Conservation (phyloP, 1,140 invertebrate genomes). For the Macrobrachium rosenbergii region DNA sequence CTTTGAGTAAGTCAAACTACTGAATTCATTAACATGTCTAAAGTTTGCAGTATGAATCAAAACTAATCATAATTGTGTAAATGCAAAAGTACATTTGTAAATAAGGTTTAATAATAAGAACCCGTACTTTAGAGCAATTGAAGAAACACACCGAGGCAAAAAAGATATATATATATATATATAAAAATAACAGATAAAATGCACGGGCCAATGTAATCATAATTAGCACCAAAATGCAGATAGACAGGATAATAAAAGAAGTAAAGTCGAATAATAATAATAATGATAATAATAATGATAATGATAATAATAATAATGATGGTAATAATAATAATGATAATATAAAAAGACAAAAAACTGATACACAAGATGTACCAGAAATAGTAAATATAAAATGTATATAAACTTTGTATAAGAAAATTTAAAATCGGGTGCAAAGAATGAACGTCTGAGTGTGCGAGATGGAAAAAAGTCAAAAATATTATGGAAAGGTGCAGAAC, state of each 20-base stretch:
- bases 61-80: constrained; percentile 55
- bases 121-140: constrained; percentile 62
- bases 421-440: constrained; percentile 59
- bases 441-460: constrained; percentile 61
- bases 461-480: constrained; percentile 59
- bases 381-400: constrained; percentile 56
- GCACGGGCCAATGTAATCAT: constrained; percentile 62
- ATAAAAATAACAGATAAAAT: constrained; percentile 61
- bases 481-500: constrained; percentile 64
- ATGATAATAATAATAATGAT: constrained; percentile 22
- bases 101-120: constrained; percentile 49
- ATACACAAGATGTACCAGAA: constrained; percentile 64
- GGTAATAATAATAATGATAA: constrained; percentile 51
- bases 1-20: constrained; percentile 31
- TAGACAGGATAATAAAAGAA: constrained; percentile 59
- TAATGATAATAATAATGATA: constrained; percentile 29
- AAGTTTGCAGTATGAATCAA: constrained; percentile 43
- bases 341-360: constrained; percentile 57
- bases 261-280: constrained; percentile 25
- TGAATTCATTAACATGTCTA: constrained; percentile 27
- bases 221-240: constrained; percentile 61
- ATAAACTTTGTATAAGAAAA: constrained; percentile 61
- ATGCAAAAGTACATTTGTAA: constrained; percentile 59
- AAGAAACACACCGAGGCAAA: constrained; percentile 59
- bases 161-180: constrained; percentile 30